Evolutionary conservation across 2,113 vertebrate genomes (phyloP), one percentile per base, ranked within the genome.

Genomic region (Brienomyrus brachyistius): DNA sequence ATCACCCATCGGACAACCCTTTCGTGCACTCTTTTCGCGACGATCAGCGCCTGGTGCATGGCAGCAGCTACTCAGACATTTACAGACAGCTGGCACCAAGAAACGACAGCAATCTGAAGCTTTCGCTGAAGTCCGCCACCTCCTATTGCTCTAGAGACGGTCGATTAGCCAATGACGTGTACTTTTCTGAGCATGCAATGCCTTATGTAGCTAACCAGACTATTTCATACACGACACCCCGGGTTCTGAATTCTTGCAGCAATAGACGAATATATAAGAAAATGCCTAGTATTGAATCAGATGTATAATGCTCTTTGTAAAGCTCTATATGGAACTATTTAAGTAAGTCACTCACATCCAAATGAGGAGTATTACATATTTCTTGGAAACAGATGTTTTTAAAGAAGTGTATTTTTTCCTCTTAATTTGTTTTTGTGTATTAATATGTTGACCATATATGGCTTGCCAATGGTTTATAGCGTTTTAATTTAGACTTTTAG

Each of bases 271-370:
- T 97, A 93, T 98, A 96, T 95, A 98, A 98, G 95, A 98, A 98
- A 96, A 98, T 98, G 97, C 98, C 98, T 95, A 99, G 98, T 96
- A 97, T 99, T 23, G 98, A 99, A 96, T 99, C 98, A 90, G 98
- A 99, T 91, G 98, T 99, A 95, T 99, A 97, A 95, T 95, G 95
- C 90, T 92, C 96, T 94, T 95, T 95, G 91, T 94, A 90, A 91
- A 92, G 90, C 90, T 91, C 56, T 92, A 89, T 91, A 94, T 94
- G 92, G 94, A 93, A 95, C 95, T 94, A 95, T 94, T 93, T 96
- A 96, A 88, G 94, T 94, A 95, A 95, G 95, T 94, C 94, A 94
- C 96, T 95, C 95, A 92, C 92, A 94, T 95, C 92, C 93, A 92
- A 96, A 95, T 91, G 48, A 92, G 89, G 89, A 91, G 90, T 88